phyloP scores from a whole-genome alignment of 2,797 vertebrate genomes.

The Mormyrus proboscirostris region DNA sequence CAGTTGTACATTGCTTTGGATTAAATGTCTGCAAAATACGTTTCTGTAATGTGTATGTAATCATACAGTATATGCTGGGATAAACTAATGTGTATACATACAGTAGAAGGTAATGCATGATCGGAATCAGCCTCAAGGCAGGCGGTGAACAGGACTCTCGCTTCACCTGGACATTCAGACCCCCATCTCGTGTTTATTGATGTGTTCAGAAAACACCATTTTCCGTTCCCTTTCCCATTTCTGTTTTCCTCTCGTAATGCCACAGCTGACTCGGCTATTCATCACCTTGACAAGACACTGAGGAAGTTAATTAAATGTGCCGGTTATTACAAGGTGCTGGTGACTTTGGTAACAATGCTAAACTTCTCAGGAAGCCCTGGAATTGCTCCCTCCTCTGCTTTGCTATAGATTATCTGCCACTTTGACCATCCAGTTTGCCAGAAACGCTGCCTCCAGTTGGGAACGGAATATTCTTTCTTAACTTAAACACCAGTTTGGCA shows the following conservation, averaged over 20 bases:
- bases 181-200: constrained; percentile 27
- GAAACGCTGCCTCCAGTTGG: constrained; percentile 13
- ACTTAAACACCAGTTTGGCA: constrained; percentile 1
- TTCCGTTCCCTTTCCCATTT: constrained; percentile 7
- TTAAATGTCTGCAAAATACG: background rate
- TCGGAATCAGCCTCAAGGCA: background rate
- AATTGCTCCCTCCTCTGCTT: background rate
- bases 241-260: constrained; percentile 18
- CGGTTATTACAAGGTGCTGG: constrained; percentile 23
- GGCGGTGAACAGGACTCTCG: background rate
- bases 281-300: constrained; percentile 38
- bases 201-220: constrained; percentile 21
- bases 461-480: constrained; percentile 30
- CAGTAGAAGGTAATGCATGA: background rate
- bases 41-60: background rate
- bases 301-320: constrained; percentile 37
- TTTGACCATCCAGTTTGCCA: constrained; percentile 28
- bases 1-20: background rate
- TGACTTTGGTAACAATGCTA: constrained; percentile 26
- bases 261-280: constrained; percentile 32
- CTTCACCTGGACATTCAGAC: background rate
- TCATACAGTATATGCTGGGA: background rate
- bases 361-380: background rate
- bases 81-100: background rate
- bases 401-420: background rate